Percentiles rank a stretch among this genome's conserved stretches.
Evolutionary conservation across 2,113 vertebrate species (phyloP).

Genomic region (Polypterus senegalus): DNA sequence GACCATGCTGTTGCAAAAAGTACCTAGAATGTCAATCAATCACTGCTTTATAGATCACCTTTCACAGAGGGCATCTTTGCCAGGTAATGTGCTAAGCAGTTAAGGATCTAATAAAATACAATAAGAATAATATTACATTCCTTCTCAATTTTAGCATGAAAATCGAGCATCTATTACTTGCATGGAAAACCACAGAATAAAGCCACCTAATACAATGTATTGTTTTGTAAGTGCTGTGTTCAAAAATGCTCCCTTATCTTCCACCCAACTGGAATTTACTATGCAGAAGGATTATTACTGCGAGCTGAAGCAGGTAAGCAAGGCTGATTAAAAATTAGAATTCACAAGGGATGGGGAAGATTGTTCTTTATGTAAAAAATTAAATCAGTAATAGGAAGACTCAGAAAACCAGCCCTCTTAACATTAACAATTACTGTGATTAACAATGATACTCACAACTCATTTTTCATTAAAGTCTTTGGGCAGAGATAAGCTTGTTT

Average conservation of each 20-base stretch:
- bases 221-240: too few species aligned
- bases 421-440: slow-evolving; percentile 82
- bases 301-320: slow-evolving; percentile 46
- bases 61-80: too few species aligned
- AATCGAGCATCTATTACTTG: too few species aligned
- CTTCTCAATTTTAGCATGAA: too few species aligned
- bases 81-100: too few species aligned
- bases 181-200: too few species aligned
- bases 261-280: slow-evolving; percentile 13
- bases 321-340: slow-evolving; percentile 39
- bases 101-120: too few species aligned
- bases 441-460: slow-evolving; percentile 77
- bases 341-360: slow-evolving; percentile 44
- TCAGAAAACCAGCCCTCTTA: slow-evolving; percentile 66
- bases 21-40: too few species aligned
- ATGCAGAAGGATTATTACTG: slow-evolving; percentile 17
- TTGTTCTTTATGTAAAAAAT: slow-evolving; percentile 68
- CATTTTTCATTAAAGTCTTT: slow-evolving; percentile 78
- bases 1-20: too few species aligned
- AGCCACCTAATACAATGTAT: too few species aligned
- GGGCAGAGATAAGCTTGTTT: slow-evolving; percentile 78
- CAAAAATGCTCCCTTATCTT: slow-evolving; percentile 33
- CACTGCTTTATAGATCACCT: too few species aligned
- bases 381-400: slow-evolving; percentile 69
- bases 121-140: too few species aligned